Percentiles rank a stretch among this genome's conserved stretches.
Conservation (phyloP, 2,888 invertebrate species). For the Epicampocera succincta region DNA sequence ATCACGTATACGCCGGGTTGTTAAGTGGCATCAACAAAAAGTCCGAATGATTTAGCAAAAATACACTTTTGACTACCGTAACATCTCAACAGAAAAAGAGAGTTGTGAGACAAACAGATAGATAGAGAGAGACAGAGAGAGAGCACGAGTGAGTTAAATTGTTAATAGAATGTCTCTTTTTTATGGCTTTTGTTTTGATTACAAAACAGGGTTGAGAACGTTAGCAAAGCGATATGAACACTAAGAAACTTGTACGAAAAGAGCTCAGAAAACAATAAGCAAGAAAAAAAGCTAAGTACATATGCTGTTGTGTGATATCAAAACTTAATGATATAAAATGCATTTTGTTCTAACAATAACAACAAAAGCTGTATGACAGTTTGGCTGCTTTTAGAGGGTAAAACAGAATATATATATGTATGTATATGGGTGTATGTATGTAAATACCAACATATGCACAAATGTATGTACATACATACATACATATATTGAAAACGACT, state of each 20-base stretch:
- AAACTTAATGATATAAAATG: constrained; percentile 41
- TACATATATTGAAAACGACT: constrained; percentile 25
- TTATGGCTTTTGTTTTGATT: constrained; percentile 68
- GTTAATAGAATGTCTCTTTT: constrained; percentile 35
- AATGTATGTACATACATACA: too few relatives aligned
- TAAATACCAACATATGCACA: too few relatives aligned
- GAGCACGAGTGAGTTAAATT: not conserved
- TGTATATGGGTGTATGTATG: too few relatives aligned
- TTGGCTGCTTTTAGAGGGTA: constrained; percentile 51
- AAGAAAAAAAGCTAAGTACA: constrained; percentile 7
- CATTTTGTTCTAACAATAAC: constrained; percentile 42
- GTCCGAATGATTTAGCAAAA: constrained; percentile 37
- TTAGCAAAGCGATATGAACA: constrained; percentile 27
- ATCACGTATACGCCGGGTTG: constrained; percentile 67
- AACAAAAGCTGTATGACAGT: constrained; percentile 60
- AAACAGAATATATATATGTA: constrained; percentile 6
- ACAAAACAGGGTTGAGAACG: constrained; percentile 62
- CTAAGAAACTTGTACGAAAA: not conserved
- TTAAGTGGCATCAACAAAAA: constrained; percentile 22
- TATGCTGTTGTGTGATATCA: constrained; percentile 27
- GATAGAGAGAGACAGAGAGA: too few relatives aligned
- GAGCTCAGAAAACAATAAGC: constrained; percentile 4
- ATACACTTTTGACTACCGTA: not conserved
- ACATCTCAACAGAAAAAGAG: not conserved
- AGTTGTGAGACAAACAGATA: not conserved